Percentiles rank a stretch among this genome's conserved stretches.
Conservation (phyloP, 1,140 invertebrate genomes). For the Megalopta genalis region DNA sequence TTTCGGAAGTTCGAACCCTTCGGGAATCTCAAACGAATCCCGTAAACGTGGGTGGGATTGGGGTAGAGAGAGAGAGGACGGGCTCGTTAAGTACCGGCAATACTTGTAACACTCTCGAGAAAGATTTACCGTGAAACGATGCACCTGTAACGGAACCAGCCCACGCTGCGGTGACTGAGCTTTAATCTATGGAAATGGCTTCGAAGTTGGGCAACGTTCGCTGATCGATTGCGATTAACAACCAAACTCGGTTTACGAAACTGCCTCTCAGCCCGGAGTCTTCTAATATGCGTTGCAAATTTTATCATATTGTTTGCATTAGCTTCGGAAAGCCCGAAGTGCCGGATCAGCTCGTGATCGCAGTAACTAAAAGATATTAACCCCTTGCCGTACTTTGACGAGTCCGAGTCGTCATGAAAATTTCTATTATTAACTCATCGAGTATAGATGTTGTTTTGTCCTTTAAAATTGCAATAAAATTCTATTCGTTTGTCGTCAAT, state of each 20-base stretch:
- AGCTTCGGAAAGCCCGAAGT: no score
- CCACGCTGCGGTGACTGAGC: background rate
- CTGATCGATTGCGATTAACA: conserved; percentile 22
- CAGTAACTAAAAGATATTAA: no score
- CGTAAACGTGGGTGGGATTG: background rate
- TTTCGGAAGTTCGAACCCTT: conserved; percentile 50
- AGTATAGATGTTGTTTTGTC: no score
- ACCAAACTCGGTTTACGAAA: background rate
- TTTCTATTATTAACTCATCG: no score
- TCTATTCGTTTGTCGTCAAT: no score
- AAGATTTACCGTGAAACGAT: conserved; percentile 54
- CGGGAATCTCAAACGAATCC: conserved; percentile 49
- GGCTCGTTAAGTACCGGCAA: conserved; percentile 52
- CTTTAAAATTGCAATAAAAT: no score
- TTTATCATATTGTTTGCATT: background rate
- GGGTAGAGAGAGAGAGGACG: background rate
- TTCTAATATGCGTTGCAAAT: background rate
- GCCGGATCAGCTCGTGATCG: no score
- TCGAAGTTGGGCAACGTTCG: conserved; percentile 5
- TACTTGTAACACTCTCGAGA: conserved; percentile 57
- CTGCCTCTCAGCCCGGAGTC: background rate
- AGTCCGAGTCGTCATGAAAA: no score
- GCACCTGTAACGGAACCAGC: conserved; percentile 39
- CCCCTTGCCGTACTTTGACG: no score
- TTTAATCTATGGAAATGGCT: conserved; percentile 39